Evolutionary conservation across 2,113 vertebrate species (phyloP), one percentile per base, ranked within the genome.

Genomic region (Verasper variegatus): DNA sequence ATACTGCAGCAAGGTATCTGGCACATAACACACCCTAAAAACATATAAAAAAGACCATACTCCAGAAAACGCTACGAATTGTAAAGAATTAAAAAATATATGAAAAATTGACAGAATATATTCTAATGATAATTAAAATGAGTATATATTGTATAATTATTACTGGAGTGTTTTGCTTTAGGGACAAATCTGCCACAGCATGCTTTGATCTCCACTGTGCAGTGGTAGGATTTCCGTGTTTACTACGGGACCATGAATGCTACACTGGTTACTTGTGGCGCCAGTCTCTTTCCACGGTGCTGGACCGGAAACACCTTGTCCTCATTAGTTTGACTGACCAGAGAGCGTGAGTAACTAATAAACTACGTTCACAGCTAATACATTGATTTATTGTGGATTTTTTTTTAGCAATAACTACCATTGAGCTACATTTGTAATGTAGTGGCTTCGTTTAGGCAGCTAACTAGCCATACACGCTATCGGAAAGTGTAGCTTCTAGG

Each of bases 181-280:
- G 40, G 40, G 11, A 40, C 40, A 40, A 40, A 11, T 40, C 40
- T 12, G 7, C 37, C 37, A 40, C 37, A 11, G 37, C 4, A 1
- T 40, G 40, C 11, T 42, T 1, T 1, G 6, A n/a, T n/a, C 20
- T n/a, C 51, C 6, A n/a, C 18, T 20, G 7, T 9, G 45, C 14
- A 15, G 45, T 17, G 17, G 1, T 49, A 52, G 1, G 24, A 68
- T 0, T 1, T 82, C 67, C 63, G 37, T 81, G n/a, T 1, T 60
- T 57, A 1, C 1, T 0, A 1, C 0, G 0, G 40, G 74, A 18
- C 0, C 42, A 0, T 64, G 82, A 85, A 87, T 12, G 82, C 69
- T 61, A 18, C 87, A 78, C 12, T 0, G 2, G 11, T 62, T 26
- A 58, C 2, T 23, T 58, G 65, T 67, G 66, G 81, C 66, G 76